Conservation (phyloP, 2,797 vertebrate species). For the Aeoliscus strigatus region DNA sequence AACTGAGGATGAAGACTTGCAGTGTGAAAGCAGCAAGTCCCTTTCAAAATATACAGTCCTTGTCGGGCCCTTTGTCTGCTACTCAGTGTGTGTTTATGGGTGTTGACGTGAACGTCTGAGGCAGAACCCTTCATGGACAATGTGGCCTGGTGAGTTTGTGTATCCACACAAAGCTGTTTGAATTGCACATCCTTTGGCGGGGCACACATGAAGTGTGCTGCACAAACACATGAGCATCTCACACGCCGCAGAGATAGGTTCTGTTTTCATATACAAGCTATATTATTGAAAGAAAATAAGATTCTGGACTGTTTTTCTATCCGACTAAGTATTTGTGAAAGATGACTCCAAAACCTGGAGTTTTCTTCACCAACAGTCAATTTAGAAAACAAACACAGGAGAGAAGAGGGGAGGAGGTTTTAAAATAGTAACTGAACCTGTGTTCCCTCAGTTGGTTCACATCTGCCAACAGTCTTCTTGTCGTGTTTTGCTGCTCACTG, state of each 20-base stretch:
- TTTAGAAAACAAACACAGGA: constrained; percentile 17
- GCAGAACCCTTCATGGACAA: constrained; percentile 49
- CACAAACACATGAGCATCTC: constrained; percentile 50
- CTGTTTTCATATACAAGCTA: no score
- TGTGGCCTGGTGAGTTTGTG: constrained; percentile 55
- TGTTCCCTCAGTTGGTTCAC: constrained; percentile 54
- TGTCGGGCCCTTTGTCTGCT: constrained; percentile 50
- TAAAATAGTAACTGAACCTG: constrained; percentile 38
- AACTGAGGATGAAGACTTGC: no score
- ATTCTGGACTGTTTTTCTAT: no score
- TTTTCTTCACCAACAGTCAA: no score
- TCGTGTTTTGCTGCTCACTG: constrained; percentile 51
- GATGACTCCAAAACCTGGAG: no score
- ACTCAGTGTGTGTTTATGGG: constrained; percentile 69
- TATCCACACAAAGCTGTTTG: constrained; percentile 68
- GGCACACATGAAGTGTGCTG: constrained; percentile 34
- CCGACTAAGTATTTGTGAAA: no score
- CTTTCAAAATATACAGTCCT: no score
- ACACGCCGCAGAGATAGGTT: no score
- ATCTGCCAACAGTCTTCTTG: constrained; percentile 58
- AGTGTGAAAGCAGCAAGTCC: no score
- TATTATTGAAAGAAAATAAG: no score
- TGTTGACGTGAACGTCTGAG: constrained; percentile 63
- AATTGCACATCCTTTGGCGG: constrained; percentile 64
- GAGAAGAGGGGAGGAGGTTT: constrained; percentile 12